These are phyloP conservation scores for Uropsilus gracilis DNA, from an alignment of 2,113 vertebrate species.

Conservation along the genomic window DNA sequence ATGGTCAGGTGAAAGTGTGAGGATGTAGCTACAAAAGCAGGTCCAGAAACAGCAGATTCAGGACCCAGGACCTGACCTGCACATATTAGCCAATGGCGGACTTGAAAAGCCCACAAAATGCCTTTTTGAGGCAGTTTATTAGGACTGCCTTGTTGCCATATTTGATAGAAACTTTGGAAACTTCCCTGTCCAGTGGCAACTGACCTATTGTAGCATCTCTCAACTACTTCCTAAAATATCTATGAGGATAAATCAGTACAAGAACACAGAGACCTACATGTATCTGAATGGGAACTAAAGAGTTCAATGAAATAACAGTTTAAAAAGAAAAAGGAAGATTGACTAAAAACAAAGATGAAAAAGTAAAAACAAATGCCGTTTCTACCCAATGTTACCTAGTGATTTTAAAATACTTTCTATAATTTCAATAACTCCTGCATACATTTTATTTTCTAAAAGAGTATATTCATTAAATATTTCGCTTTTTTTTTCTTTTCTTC, in stretches of 20 bases:
- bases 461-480: background rate
- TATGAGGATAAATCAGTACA: background rate
- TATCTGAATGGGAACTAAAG: background rate
- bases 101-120: background rate
- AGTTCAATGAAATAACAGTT: background rate
- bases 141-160: background rate
- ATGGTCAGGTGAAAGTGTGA: background rate
- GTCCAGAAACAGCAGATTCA: too few species aligned
- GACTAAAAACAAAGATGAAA: background rate
- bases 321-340: background rate
- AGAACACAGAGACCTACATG: too few species aligned
- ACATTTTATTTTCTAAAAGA: background rate
- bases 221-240: background rate
- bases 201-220: background rate
- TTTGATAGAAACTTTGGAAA: background rate
- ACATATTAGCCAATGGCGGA: background rate
- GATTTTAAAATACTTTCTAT: background rate
- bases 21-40: background rate
- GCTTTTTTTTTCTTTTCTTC: background rate
- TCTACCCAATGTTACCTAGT: background rate
- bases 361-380: background rate
- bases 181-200: background rate
- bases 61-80: too few species aligned
- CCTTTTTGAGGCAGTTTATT: too few species aligned
- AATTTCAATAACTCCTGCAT: background rate